A percentile compares a stretch with the other conserved stretches of the same genome.
Evolutionary conservation across 2,113 vertebrate genomes (phyloP).

Genomic region (Etheostoma spectabile): DNA sequence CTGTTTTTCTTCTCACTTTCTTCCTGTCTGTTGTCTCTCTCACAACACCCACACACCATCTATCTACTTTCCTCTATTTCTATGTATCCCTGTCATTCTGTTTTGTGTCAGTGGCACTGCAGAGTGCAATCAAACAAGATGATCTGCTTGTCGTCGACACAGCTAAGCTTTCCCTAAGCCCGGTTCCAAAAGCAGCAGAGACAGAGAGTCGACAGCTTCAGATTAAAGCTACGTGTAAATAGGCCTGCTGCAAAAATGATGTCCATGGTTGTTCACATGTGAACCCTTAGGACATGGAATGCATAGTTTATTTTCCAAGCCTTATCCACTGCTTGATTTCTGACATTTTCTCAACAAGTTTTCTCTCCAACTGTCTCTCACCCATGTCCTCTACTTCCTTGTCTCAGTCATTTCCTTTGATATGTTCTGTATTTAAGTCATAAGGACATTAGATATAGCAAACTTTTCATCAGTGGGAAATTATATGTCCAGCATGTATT

Average conservation of each 20-base stretch:
- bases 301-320: neutral
- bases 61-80: constrained; percentile 11
- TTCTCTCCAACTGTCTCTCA: neutral
- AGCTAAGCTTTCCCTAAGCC: constrained; percentile 15
- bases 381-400: neutral
- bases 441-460: neutral
- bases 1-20: constrained; percentile 37
- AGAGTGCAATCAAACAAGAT: constrained; percentile 35
- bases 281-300: neutral
- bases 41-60: constrained; percentile 7
- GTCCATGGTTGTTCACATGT: neutral
- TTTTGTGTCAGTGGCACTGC: constrained; percentile 29
- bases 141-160: constrained; percentile 9
- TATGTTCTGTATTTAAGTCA: neutral
- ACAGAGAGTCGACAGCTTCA: constrained; percentile 11
- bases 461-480: neutral
- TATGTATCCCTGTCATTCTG: neutral
- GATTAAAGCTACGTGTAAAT: constrained; percentile 17
- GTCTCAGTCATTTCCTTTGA: neutral
- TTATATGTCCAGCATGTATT: neutral
- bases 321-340: neutral
- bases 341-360: neutral
- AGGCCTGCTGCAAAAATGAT: neutral
- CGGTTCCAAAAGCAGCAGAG: neutral
- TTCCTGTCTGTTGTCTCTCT: constrained; percentile 7